Evolutionary conservation across 2,797 vertebrate genomes (phyloP).

Genomic region (Pagetopsis macropterus): DNA sequence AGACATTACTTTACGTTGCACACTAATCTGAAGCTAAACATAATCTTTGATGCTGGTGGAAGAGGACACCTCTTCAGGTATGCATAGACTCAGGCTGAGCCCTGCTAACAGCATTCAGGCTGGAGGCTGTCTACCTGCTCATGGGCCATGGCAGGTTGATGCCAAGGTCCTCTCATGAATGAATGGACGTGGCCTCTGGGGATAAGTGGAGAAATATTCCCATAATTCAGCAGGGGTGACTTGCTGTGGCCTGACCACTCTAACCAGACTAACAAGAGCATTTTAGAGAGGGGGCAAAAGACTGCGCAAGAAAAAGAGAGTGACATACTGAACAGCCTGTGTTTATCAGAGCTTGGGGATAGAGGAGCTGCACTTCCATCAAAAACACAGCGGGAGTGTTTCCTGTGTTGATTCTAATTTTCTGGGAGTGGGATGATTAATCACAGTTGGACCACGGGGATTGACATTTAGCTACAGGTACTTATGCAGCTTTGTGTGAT

Average conservation of each 20-base stretch:
- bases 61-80: conserved; percentile 5
- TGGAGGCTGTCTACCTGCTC: conserved; percentile 42
- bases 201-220: conserved; percentile 33
- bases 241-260: conserved; percentile 20
- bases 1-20: neutral
- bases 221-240: conserved; percentile 47
- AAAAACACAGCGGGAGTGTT: conserved; percentile 48
- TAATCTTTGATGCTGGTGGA: neutral
- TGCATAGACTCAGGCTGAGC: neutral
- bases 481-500: conserved; percentile 16
- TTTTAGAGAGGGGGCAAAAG: conserved; percentile 4
- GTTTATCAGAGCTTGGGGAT: conserved; percentile 52
- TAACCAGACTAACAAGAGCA: conserved; percentile 8
- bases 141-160: conserved; percentile 37
- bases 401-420: conserved; percentile 53
- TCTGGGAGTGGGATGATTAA: conserved; percentile 49
- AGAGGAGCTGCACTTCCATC: conserved; percentile 44
- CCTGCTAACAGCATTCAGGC: conserved; percentile 33
- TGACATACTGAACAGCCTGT: conserved; percentile 33
- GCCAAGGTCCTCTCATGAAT: conserved; percentile 35
- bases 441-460: conserved; percentile 27
- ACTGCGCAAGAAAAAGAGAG: conserved; percentile 18
- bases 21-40: neutral
- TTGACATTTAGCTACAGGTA: conserved; percentile 53
- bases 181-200: conserved; percentile 38